phyloP scores from a whole-genome alignment of 2,888 invertebrate species.

The Limnephilus lunatus region DNA sequence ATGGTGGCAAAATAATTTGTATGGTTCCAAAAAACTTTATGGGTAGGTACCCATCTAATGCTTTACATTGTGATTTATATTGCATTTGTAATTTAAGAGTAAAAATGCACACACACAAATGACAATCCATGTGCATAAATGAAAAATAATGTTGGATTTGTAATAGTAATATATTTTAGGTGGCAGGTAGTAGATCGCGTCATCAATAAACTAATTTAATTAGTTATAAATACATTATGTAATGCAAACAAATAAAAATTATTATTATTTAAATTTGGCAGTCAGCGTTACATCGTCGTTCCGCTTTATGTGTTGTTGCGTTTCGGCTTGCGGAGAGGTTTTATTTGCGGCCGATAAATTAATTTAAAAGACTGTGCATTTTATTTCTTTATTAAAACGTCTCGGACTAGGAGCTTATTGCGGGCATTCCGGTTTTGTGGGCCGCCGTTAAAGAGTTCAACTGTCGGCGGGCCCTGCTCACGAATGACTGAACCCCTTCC shows the following conservation, averaged over 20 bases:
- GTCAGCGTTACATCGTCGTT: not conserved
- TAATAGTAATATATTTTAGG: too few species aligned
- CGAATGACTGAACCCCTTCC: constrained; percentile 15
- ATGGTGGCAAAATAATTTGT: too few species aligned
- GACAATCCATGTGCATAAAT: too few species aligned
- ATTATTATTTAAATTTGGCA: not conserved
- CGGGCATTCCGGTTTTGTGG: constrained; percentile 34
- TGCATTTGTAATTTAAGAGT: too few species aligned
- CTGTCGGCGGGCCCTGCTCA: constrained; percentile 36
- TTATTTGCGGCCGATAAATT: constrained; percentile 46
- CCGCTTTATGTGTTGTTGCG: not conserved
- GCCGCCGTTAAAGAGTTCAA: constrained; percentile 42
- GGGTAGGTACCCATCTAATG: too few species aligned
- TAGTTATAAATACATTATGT: not conserved
- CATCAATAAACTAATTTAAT: not conserved
- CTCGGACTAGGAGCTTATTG: constrained; percentile 46
- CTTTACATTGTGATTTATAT: too few species aligned
- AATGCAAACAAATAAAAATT: not conserved
- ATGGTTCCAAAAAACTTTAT: too few species aligned
- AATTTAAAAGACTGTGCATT: constrained; percentile 61
- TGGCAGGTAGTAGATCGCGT: not conserved
- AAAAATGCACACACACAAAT: too few species aligned
- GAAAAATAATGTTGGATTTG: too few species aligned
- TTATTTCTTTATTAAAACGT: constrained; percentile 64
- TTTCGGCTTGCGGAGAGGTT: constrained; percentile 3